A percentile compares a stretch with the other conserved stretches of the same genome.
Evolutionary conservation across 2,113 vertebrate genomes (phyloP).

Genomic region (Psilopogon haemacephalus): DNA sequence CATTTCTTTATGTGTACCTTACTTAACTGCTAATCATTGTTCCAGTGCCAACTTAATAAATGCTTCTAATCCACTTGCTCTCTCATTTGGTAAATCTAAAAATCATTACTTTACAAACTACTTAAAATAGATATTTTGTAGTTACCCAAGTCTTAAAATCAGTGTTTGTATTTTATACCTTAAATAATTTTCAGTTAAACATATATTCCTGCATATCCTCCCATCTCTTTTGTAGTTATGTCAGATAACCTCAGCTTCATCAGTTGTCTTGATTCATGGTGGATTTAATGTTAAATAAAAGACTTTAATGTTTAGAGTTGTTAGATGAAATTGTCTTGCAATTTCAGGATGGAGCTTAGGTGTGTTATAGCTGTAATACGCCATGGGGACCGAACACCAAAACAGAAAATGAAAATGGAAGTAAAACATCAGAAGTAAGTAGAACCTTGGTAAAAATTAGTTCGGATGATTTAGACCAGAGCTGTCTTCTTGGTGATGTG

Average conservation of each 20-base stretch:
- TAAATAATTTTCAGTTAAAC: conserved; percentile 49
- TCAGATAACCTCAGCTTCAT: conserved; percentile 2
- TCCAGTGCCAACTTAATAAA: conserved; percentile 32
- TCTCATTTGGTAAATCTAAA: conserved; percentile 55
- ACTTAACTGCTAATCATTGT: conserved; percentile 50
- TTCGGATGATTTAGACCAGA: neutral
- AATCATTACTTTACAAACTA: conserved; percentile 17
- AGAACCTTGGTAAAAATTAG: neutral
- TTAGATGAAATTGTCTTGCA: neutral
- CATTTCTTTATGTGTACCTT: neutral
- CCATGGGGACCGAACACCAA: conserved; percentile 83
- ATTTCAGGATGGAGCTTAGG: conserved; percentile 88
- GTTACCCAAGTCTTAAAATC: conserved; percentile 42
- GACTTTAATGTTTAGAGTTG: neutral
- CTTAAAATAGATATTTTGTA: conserved; percentile 31
- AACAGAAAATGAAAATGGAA: conserved; percentile 89
- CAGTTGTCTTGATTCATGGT: neutral
- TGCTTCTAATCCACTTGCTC: conserved; percentile 54
- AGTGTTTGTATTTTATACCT: neutral
- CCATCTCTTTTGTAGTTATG: conserved; percentile 22
- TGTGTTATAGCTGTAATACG: conserved; percentile 86
- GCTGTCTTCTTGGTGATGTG: neutral
- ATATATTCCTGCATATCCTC: conserved; percentile 17
- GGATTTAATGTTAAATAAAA: neutral
- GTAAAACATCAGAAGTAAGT: conserved; percentile 83